phyloP scores from a whole-genome alignment of 2,797 vertebrate species.

The Amphiprion clarkii region DNA sequence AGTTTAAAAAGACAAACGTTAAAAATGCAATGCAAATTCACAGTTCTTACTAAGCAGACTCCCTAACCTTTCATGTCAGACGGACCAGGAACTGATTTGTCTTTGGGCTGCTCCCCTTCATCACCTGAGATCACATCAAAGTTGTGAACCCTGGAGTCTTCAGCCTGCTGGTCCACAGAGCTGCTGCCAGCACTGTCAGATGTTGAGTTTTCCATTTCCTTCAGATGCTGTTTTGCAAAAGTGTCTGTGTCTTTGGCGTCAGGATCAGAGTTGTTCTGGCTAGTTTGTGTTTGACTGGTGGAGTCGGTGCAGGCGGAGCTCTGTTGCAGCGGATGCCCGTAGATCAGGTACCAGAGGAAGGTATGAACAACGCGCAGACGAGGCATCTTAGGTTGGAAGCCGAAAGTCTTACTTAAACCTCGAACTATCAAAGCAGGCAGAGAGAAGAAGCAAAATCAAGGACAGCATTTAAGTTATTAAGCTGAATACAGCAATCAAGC shows the following conservation, averaged over 20 bases:
- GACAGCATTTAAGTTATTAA: not conserved
- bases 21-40: not conserved
- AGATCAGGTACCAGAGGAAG: conserved; percentile 95
- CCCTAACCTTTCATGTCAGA: conserved; percentile 65
- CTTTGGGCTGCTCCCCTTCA: conserved; percentile 48
- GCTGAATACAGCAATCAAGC: no score
- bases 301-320: conserved; percentile 1
- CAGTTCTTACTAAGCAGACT: not conserved
- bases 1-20: not conserved
- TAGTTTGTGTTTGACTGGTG: not conserved
- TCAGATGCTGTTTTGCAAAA: not conserved
- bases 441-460: not conserved
- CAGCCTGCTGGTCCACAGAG: not conserved
- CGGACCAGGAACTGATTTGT: not conserved
- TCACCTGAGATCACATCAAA: conserved; percentile 32
- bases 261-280: not conserved
- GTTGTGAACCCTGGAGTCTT: not conserved
- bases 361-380: conserved; percentile 90
- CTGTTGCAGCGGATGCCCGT: conserved; percentile 86
- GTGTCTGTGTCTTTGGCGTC: not conserved
- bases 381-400: conserved; percentile 97
- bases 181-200: not conserved
- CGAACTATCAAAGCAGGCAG: conserved; percentile 81
- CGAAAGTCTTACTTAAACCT: conserved; percentile 90
- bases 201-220: conserved; percentile 30